Base-by-base conservation (phyloP, 2,113 vertebrate genomes). In the Suricata suricatta region DNA sequence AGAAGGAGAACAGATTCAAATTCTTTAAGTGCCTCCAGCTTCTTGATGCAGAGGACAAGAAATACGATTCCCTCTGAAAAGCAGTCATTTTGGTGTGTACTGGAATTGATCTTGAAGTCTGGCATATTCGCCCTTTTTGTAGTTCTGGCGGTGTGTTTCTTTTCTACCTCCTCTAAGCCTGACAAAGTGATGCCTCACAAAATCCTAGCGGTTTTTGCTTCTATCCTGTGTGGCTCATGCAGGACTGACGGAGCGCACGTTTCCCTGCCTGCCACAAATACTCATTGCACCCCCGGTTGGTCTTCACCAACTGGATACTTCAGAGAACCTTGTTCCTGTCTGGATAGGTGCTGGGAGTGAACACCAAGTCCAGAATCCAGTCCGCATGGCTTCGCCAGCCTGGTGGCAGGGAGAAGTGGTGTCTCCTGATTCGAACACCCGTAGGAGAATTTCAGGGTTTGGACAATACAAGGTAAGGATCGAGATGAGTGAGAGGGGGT, bases 1-100 rank as follows among this genome's bases (percentile, higher is more conserved):
- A 98, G 98, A 98, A 97, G 83, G 90, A 41, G 86, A 96, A 95
- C 74, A 95, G 95, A 84, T 90, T 97, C 83, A 9, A 80, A 85
- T 50, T 35, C 82, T 85, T 15, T 35, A 33, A 71, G 60, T 25
- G 76, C 57, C 72, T 69, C 4, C 8, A 27, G 69, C 81, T 88
- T 90, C 88, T 35, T 12, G 68, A 54, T 66, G 41, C 33, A 12
- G 71, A 72, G 88, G 64, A 72, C 13, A 2, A 52, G 88, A 90
- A 93, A 44, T 12, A 19, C 0, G 12, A 12, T 21, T 80, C 64
- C 0, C 38, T 38, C 33, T 3, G 90, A 72, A 64, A 52, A 64
- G 47, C 88, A 50, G 66, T 25, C 38, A 5, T 71, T 90, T 85
- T 2, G 41, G 76, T 66, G 90, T 41, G 10, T 72, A 19, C 31